Percentiles rank a stretch among this genome's conserved stretches.
Evolutionary conservation across 1,140 invertebrate genomes (phyloP).

Genomic region (Lordiphosa collinella): DNA sequence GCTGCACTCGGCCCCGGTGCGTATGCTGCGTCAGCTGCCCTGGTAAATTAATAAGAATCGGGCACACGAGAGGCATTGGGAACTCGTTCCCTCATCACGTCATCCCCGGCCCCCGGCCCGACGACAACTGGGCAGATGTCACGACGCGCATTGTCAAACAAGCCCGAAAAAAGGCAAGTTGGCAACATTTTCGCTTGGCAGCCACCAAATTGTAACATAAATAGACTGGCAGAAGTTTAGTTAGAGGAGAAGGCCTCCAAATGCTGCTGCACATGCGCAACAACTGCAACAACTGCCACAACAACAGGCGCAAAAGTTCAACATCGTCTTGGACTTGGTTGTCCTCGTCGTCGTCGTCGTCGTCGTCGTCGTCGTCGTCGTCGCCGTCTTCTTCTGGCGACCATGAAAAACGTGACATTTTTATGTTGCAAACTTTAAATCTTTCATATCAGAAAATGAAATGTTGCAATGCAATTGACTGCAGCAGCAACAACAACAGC

Average conservation of each 20-base stretch:
- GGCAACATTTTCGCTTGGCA: conserved; percentile 70
- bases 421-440: conserved; percentile 79
- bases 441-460: conserved; percentile 79
- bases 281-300: conserved; percentile 34
- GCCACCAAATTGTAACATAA: conserved; percentile 76
- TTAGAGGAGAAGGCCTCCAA: conserved; percentile 25
- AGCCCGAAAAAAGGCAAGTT: conserved; percentile 59
- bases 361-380: conserved; percentile 42
- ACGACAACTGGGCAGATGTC: conserved; percentile 64
- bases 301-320: conserved; percentile 39
- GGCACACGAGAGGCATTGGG: conserved; percentile 18
- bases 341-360: conserved; percentile 10
- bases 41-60: conserved; percentile 43
- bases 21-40: conserved; percentile 27
- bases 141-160: conserved; percentile 79
- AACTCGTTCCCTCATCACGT: conserved; percentile 41
- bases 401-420: conserved; percentile 80
- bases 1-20: conserved; percentile 13
- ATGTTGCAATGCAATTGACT: conserved; percentile 77
- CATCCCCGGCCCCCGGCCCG: not conserved
- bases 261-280: conserved; percentile 49
- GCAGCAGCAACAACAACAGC: conserved; percentile 48
- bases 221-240: conserved; percentile 70
- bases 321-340: conserved; percentile 18
- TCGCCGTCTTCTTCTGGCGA: conserved; percentile 68